Base-by-base conservation (phyloP, 1,140 invertebrate species). In the Popillia japonica region DNA sequence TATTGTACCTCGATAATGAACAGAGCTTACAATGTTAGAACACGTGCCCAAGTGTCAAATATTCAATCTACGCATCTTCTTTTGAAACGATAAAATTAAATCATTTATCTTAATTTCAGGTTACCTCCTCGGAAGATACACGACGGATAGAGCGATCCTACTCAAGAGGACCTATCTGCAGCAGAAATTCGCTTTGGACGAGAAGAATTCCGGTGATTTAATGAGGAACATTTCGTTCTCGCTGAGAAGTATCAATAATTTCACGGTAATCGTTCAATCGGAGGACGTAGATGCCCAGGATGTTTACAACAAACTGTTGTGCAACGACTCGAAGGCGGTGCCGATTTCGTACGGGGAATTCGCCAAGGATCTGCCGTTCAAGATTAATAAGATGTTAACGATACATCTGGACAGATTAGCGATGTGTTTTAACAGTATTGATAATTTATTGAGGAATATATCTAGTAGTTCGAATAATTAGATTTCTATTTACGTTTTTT, bases 71-170 rank as follows among this genome's bases (percentile, higher is more conserved):
- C 17, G 48, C 9, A 17, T 55, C n/a, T 9, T 73, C 44, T 8
- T 40, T 73, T 72, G n/a, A n/a, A n/a, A n/a, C n/a, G n/a, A n/a
- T n/a, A n/a, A n/a, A n/a, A n/a, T n/a, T n/a, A n/a, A n/a, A n/a
- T n/a, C n/a, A n/a, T 14, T 42, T 40, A 20, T 73, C 8, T 72
- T 3, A 22, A 74, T 78, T 78, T 75, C 41, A 78, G 77, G 77
- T 17, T 78, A 59, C 20, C 41, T 78, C 11, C 44, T 78, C 8
- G 77, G 77, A n/a, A 10, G 72, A n/a, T 78, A 78, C 34, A 72
- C 72, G 1, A 78, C 77, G 2, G 77, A 78, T 10, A 20, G 72
- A 34, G 77, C 77, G 14, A 48, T 78, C 7, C 20, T 78, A 72
- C 34, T 78, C 7, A 72, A 48, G 40, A 40, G 68, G 42, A 59